These are phyloP conservation scores for Benthosema pterotum DNA, from an alignment of 2,797 vertebrate species.

Conservation along the genomic window DNA sequence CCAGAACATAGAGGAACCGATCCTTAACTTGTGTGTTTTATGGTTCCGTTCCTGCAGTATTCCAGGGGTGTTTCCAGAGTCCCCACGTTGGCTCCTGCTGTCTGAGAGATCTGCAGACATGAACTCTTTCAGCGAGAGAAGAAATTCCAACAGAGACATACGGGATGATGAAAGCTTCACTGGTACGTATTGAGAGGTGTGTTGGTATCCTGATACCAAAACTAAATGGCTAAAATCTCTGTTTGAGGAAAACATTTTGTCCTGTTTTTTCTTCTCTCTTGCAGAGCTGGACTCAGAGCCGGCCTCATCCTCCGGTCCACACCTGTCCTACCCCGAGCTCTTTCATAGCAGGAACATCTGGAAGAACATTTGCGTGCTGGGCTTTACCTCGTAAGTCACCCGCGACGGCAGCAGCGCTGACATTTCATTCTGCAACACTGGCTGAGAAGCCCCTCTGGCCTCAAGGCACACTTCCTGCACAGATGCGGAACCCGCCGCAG, in stretches of 20 bases:
- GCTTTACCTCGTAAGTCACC: conserved; percentile 89
- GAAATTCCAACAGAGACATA: conserved; percentile 72
- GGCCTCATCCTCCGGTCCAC: conserved; percentile 68
- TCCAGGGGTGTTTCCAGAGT: conserved; percentile 88
- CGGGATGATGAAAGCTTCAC: conserved; percentile 83
- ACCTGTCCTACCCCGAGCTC: conserved; percentile 82
- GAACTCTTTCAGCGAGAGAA: conserved; percentile 78
- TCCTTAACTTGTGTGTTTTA: too few species aligned
- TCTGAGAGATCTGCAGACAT: conserved; percentile 79
- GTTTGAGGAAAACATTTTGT: conserved; percentile 11
- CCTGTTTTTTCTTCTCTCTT: conserved; percentile 12
- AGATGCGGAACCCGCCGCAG: neutral
- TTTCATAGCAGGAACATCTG: conserved; percentile 91
- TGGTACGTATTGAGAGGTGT: conserved; percentile 59
- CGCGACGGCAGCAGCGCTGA: neutral
- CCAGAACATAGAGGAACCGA: too few species aligned
- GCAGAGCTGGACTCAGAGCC: conserved; percentile 86
- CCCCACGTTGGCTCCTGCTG: conserved; percentile 88
- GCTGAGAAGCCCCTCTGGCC: neutral
- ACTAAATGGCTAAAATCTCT: conserved; percentile 4
- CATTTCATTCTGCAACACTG: conserved; percentile 7
- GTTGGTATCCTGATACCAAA: conserved; percentile 48
- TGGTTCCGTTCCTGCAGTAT: conserved; percentile 71
- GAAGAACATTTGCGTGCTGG: conserved; percentile 91
- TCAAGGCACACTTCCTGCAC: conserved; percentile 20